Evolutionary conservation across 2,797 vertebrate genomes (phyloP).

Genomic region (Anguilla pacifica): DNA sequence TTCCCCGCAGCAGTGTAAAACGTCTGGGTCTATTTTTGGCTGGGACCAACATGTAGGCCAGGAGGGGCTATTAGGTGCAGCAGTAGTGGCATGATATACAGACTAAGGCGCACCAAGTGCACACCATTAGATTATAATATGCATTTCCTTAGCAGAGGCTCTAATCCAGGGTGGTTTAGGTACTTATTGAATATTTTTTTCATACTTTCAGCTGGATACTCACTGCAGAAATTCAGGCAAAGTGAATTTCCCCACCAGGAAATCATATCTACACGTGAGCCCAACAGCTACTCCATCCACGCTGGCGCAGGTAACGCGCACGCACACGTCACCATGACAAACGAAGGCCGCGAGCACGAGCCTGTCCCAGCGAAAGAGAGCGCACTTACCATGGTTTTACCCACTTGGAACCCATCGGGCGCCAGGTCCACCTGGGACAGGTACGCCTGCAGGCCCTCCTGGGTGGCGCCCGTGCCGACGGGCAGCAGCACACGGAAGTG

Average conservation of each 20-base stretch:
- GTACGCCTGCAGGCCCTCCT: conserved; percentile 82
- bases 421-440: conserved; percentile 79
- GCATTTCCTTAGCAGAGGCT: background rate
- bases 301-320: background rate
- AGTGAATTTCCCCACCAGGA: background rate
- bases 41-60: background rate
- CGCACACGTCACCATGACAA: background rate
- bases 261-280: background rate
- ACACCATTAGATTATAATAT: background rate
- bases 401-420: conserved; percentile 90
- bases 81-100: background rate
- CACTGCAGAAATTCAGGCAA: background rate
- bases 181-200: background rate
- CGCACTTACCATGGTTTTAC: conserved; percentile 86
- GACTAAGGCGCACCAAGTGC: background rate
- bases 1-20: conserved; percentile 14
- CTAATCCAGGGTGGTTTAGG: background rate
- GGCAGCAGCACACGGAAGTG: conserved; percentile 91
- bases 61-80: background rate
- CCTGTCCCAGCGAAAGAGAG: background rate
- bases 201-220: background rate
- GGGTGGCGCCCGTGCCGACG: conserved; percentile 73
- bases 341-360: background rate
- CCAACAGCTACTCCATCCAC: background rate
- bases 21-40: conserved; percentile 41